phyloP scores from a whole-genome alignment of 2,888 invertebrate species.

The Lithosia quadra region DNA sequence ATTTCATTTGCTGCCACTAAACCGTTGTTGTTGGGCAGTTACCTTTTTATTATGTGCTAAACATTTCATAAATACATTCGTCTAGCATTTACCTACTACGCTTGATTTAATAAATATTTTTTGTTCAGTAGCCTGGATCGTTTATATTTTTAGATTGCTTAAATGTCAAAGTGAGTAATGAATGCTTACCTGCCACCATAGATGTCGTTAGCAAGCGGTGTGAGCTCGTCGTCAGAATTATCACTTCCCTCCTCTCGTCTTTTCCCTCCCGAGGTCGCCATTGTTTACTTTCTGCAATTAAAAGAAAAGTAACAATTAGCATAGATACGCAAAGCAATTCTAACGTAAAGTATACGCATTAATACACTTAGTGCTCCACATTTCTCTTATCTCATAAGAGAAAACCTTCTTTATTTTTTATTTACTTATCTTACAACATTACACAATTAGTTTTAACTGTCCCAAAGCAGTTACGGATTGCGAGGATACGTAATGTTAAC shows the following conservation, averaged over 20 bases:
- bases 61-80: neutral
- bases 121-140: neutral
- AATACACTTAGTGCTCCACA: neutral
- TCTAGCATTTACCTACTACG: too few relatives aligned
- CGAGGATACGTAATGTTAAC: too few relatives aligned
- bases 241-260: constrained; percentile 90
- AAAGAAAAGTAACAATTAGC: constrained; percentile 11
- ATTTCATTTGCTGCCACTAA: constrained; percentile 8
- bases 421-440: too few relatives aligned
- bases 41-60: neutral
- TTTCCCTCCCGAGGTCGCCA: constrained; percentile 91
- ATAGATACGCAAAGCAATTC: constrained; percentile 1
- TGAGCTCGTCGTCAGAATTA: constrained; percentile 95
- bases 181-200: constrained; percentile 94
- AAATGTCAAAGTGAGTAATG: neutral
- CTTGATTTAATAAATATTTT: neutral
- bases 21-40: neutral
- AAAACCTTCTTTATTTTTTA: too few relatives aligned
- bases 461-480: too few relatives aligned
- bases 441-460: too few relatives aligned
- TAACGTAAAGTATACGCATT: constrained; percentile 2
- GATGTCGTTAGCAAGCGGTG: constrained; percentile 94
- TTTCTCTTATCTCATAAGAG: neutral
- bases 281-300: constrained; percentile 70
- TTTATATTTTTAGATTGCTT: neutral